phyloP scores from a whole-genome alignment of 1,140 invertebrate species.

The Stratiolaelaps scimitus region DNA sequence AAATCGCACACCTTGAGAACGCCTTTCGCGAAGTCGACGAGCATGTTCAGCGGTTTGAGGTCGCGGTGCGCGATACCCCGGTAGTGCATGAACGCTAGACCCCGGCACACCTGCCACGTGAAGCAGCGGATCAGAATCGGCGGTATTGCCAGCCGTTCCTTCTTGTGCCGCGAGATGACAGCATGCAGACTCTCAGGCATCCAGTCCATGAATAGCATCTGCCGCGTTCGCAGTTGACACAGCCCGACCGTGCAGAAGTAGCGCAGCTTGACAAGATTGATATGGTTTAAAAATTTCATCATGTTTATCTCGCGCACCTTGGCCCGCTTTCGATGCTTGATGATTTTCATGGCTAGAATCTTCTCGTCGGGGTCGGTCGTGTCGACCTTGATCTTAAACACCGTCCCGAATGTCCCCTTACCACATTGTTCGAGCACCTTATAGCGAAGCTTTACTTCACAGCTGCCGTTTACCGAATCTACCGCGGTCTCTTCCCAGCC shows the following conservation, averaged over 20 bases:
- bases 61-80: conserved; percentile 24
- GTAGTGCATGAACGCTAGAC: conserved; percentile 2
- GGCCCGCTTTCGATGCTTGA: not conserved
- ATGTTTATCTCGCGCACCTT: conserved; percentile 2
- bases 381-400: too few species aligned
- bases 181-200: not conserved
- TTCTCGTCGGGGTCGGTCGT: not conserved
- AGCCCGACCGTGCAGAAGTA: not conserved
- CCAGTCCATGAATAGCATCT: not conserved
- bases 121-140: not conserved
- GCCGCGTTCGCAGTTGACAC: not conserved
- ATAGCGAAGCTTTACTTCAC: too few species aligned
- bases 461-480: too few species aligned
- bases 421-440: too few species aligned
- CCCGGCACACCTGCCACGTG: not conserved
- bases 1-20: conserved; percentile 21
- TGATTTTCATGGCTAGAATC: not conserved
- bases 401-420: too few species aligned
- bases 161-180: not conserved
- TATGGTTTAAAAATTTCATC: not conserved
- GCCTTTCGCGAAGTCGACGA: not conserved
- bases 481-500: too few species aligned
- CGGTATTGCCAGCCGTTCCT: not conserved
- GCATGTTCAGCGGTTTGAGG: conserved; percentile 9
- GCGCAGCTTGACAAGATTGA: not conserved